Evolutionary conservation across 2,113 vertebrate species (phyloP).

Genomic region (Saguinus imperator): DNA sequence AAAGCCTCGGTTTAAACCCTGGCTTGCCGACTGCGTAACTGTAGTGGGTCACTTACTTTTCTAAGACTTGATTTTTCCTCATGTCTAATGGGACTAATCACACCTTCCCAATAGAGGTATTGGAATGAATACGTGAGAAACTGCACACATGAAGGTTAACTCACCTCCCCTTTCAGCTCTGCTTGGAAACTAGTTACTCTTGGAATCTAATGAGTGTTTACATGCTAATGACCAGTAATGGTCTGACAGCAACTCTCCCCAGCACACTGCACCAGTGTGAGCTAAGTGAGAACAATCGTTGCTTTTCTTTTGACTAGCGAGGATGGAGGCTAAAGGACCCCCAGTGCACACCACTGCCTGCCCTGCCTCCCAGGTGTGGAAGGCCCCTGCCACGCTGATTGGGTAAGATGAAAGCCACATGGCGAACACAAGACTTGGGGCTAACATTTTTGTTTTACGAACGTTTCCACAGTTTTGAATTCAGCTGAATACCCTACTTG

Average conservation of each 20-base stretch:
- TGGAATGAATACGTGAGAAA: neutral
- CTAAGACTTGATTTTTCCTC: constrained; percentile 23
- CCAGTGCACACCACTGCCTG: neutral
- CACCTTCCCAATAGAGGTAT: neutral
- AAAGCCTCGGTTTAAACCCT: constrained; percentile 35
- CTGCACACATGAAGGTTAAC: neutral
- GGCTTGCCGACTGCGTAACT: neutral
- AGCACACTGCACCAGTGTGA: neutral
- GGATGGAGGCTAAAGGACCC: neutral
- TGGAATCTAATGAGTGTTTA: neutral
- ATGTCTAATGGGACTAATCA: neutral
- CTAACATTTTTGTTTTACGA: constrained; percentile 54
- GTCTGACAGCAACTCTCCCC: neutral
- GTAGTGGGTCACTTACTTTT: neutral
- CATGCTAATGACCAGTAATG: neutral
- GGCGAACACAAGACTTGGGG: constrained; percentile 27
- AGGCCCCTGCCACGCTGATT: neutral
- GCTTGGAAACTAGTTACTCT: neutral
- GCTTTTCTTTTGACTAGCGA: neutral
- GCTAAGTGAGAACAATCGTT: neutral
- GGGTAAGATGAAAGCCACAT: neutral
- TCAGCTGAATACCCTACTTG: constrained; percentile 42
- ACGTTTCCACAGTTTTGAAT: constrained; percentile 51
- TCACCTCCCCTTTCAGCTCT: neutral
- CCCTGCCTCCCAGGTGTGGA: neutral